Evolutionary conservation across 2,797 vertebrate species (phyloP).

Genomic region (Novumbra hubbsi): DNA sequence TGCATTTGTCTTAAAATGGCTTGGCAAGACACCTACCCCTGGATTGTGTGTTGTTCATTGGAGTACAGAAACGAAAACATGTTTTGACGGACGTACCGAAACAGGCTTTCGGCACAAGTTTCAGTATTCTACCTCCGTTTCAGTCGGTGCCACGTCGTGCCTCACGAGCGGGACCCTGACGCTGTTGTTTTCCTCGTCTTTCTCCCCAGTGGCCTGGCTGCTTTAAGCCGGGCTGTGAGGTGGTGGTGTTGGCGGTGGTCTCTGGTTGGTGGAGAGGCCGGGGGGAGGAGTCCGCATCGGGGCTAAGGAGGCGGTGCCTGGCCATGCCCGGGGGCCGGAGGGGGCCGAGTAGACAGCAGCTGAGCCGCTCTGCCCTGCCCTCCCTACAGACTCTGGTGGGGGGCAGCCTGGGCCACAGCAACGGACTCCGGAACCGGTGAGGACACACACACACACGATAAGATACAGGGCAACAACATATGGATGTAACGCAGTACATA

Average conservation of each 20-base stretch:
- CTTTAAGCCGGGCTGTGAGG: constrained; percentile 69
- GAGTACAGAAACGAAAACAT: neutral
- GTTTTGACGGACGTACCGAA: neutral
- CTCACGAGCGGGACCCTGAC: neutral
- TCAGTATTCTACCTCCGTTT: neutral
- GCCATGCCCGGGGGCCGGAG: constrained; percentile 99
- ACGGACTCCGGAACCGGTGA: constrained; percentile 91
- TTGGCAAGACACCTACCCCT: too few relatives aligned
- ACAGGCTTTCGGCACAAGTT: neutral
- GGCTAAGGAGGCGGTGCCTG: constrained; percentile 78
- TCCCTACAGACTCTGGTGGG: constrained; percentile 96
- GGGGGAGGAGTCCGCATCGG: constrained; percentile 80
- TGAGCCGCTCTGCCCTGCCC: constrained; percentile 96
- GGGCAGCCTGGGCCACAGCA: constrained; percentile 88
- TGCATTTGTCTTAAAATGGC: too few relatives aligned
- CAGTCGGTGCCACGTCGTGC: neutral
- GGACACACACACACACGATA: neutral
- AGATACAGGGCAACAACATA: neutral
- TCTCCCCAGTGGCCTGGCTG: constrained; percentile 60
- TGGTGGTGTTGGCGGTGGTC: constrained; percentile 66
- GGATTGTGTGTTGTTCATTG: neutral
- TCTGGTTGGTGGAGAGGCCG: constrained; percentile 65
- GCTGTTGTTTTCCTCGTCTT: neutral
- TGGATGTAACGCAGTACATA: neutral
- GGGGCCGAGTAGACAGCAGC: constrained; percentile 99